Conservation (phyloP, 2,888 invertebrate genomes). For the Andrena fulva region DNA sequence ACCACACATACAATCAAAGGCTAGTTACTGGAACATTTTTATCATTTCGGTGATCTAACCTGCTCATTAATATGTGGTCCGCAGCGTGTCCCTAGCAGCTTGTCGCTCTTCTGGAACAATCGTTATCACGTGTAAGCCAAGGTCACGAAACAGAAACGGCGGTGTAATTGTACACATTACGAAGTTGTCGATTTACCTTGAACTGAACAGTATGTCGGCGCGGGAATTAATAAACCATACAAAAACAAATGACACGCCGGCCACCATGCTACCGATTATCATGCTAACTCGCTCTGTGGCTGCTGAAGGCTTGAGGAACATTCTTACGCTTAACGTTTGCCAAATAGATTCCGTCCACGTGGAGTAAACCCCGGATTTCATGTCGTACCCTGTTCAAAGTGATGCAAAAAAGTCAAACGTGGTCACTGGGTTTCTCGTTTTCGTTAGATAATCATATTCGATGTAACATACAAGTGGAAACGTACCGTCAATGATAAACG, state of each 20-base stretch:
- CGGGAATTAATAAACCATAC: constrained; percentile 86
- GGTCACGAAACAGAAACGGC: neutral
- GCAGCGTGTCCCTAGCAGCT: constrained; percentile 82
- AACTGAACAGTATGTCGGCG: constrained; percentile 85
- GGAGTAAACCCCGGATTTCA: constrained; percentile 91
- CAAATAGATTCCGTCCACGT: constrained; percentile 97
- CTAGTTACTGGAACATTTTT: constrained; percentile 78
- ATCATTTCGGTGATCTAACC: constrained; percentile 76
- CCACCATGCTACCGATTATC: constrained; percentile 85
- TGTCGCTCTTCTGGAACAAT: constrained; percentile 69
- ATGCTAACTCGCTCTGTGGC: constrained; percentile 86
- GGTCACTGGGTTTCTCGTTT: constrained; percentile 17
- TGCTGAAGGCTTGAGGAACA: constrained; percentile 91
- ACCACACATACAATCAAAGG: constrained; percentile 80
- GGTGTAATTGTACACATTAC: neutral
- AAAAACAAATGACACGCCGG: constrained; percentile 85
- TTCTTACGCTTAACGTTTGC: constrained; percentile 90
- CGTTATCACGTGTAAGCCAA: constrained; percentile 3
- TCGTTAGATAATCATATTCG: neutral
- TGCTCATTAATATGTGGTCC: constrained; percentile 81
- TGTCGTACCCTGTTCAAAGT: constrained; percentile 88
- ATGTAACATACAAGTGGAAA: neutral
- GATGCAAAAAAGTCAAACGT: constrained; percentile 46
- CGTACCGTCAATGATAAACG: constrained; percentile 90
- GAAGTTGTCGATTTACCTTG: constrained; percentile 72